These are phyloP conservation scores for Cosmia trapezina DNA, from an alignment of 2,888 invertebrate genomes.

Conservation along the genomic window DNA sequence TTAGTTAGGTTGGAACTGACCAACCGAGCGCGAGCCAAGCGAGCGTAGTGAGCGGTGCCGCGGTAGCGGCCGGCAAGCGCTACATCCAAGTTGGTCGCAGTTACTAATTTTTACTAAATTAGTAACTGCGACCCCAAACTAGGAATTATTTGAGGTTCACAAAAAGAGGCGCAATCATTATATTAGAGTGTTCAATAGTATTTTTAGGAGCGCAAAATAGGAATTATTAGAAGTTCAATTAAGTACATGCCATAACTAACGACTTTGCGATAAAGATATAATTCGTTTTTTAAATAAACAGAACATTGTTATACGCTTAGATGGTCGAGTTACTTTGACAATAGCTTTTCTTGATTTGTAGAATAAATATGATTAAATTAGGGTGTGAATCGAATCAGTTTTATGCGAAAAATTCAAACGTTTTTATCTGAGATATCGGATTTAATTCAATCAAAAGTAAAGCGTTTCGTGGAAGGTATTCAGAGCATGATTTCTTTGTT, in stretches of 20 bases:
- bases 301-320: background rate
- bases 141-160: no score
- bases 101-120: no score
- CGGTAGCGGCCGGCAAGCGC: no score
- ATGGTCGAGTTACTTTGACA: background rate
- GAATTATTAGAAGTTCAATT: background rate
- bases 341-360: slow-evolving; percentile 13
- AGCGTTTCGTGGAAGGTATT: slow-evolving; percentile 30
- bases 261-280: background rate
- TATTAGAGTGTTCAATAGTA: no score
- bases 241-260: background rate
- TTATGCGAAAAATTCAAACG: slow-evolving; percentile 28
- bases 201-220: background rate
- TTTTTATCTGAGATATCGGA: slow-evolving; percentile 41
- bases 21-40: no score
- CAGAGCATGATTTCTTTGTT: slow-evolving; percentile 39
- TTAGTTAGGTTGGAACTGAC: background rate
- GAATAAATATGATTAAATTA: slow-evolving; percentile 38
- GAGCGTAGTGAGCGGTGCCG: background rate
- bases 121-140: no score
- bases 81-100: background rate
- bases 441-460: slow-evolving; percentile 53
- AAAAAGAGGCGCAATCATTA: no score
- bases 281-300: background rate
- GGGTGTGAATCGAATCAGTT: slow-evolving; percentile 22